Evolutionary conservation across 2,888 invertebrate species (phyloP).

Genomic region (Dexiosoma caninum): DNA sequence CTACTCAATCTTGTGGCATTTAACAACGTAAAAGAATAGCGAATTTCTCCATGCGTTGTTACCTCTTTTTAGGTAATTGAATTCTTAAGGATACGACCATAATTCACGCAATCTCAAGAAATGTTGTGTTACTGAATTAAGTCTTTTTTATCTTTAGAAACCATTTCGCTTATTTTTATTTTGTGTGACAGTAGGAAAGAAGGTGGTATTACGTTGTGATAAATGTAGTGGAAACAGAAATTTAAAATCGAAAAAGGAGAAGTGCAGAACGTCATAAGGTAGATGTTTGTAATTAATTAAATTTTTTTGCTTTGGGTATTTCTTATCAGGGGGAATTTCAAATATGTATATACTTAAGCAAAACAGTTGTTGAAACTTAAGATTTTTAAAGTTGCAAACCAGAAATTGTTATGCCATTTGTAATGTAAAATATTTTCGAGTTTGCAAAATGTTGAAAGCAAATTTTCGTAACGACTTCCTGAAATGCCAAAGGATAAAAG

Average conservation of each 20-base stretch:
- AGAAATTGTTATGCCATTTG: too few species aligned
- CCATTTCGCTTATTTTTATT: neutral
- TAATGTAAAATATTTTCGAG: neutral
- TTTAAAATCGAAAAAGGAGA: neutral
- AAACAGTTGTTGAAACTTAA: too few species aligned
- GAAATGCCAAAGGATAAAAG: conserved; percentile 62
- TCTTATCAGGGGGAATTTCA: too few species aligned
- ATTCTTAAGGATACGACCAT: conserved; percentile 40
- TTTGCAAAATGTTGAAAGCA: conserved; percentile 45
- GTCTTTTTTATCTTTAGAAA: neutral
- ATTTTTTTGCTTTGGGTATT: neutral
- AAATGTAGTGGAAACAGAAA: conserved; percentile 56
- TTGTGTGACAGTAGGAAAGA: neutral
- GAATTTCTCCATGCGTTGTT: conserved; percentile 3
- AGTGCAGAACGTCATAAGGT: neutral
- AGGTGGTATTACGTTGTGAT: conserved; percentile 29
- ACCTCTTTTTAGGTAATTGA: conserved; percentile 62
- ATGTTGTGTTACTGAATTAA: neutral
- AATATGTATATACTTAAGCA: too few species aligned
- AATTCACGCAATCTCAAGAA: conserved; percentile 4
- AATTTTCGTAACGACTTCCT: conserved; percentile 61
- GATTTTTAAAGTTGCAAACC: too few species aligned
- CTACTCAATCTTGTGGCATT: conserved; percentile 62
- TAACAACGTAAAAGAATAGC: neutral
- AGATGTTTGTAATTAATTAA: neutral